These are phyloP conservation scores for Mesoclemmys tuberculata DNA, from an alignment of 2,113 vertebrate species.

Conservation along the genomic window DNA sequence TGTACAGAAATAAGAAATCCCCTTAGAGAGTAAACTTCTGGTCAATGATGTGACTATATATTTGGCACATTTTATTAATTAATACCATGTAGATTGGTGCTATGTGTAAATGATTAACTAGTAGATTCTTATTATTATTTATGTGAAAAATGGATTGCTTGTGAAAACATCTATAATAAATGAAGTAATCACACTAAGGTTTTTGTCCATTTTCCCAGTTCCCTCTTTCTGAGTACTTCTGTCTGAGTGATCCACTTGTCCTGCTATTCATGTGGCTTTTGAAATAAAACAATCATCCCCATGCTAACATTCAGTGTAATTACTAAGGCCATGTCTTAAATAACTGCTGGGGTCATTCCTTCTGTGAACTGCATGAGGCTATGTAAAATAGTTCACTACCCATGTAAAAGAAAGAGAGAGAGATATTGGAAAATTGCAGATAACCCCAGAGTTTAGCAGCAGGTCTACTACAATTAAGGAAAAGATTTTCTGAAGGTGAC, in stretches of 20 bases:
- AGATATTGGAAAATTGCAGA: slow-evolving; percentile 18
- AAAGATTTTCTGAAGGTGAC: slow-evolving; percentile 82
- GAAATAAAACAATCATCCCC: slow-evolving; percentile 45
- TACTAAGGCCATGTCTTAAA: slow-evolving; percentile 59
- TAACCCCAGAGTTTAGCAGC: slow-evolving; percentile 52
- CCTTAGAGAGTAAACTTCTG: neutral
- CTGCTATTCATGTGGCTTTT: slow-evolving; percentile 27
- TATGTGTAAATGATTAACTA: neutral
- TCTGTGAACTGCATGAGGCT: slow-evolving; percentile 53
- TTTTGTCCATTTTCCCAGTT: neutral
- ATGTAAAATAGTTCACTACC: slow-evolving; percentile 46
- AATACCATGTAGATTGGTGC: neutral
- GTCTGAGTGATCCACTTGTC: neutral
- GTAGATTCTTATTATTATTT: neutral
- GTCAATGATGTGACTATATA: neutral
- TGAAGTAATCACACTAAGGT: neutral
- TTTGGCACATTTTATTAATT: neutral
- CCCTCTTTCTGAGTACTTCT: neutral
- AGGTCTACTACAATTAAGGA: slow-evolving; percentile 61
- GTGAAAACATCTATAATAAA: neutral
- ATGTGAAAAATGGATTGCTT: neutral
- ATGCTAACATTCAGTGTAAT: slow-evolving; percentile 36
- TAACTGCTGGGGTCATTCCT: slow-evolving; percentile 57
- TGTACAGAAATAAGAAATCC: neutral
- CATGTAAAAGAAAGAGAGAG: slow-evolving; percentile 44